Evolutionary conservation across 2,113 vertebrate genomes (phyloP).

Genomic region (Numenius arquata): DNA sequence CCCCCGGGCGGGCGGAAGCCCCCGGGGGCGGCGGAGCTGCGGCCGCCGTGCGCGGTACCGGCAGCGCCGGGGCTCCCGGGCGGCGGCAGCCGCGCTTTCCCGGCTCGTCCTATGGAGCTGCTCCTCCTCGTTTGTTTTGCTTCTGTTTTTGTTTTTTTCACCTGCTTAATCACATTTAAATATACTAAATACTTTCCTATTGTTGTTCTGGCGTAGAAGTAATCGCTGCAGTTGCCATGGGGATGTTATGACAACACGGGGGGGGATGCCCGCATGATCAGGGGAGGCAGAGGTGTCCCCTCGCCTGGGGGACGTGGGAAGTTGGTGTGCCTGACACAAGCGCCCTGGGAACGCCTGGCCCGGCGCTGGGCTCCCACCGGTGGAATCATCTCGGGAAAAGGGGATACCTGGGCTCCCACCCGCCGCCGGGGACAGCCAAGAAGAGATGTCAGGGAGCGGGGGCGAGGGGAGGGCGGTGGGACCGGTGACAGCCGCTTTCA

Average conservation of each 20-base stretch:
- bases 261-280: neutral
- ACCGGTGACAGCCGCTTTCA: neutral
- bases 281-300: neutral
- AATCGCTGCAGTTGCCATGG: slow-evolving; percentile 8
- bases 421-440: neutral
- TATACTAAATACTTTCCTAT: slow-evolving; percentile 8
- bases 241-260: neutral
- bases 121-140: neutral
- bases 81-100: neutral
- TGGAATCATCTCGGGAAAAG: neutral
- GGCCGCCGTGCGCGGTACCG: neutral
- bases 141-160: neutral
- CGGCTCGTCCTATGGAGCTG: neutral
- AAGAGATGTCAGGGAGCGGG: neutral
- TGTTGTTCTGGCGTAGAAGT: neutral
- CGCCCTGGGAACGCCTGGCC: neutral
- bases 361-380: neutral
- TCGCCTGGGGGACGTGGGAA: neutral
- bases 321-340: neutral
- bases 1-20: neutral
- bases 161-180: slow-evolving; percentile 23
- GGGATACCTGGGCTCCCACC: neutral
- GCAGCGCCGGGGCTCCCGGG: neutral
- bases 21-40: neutral
- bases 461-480: neutral